Evolutionary conservation across 1,140 invertebrate species (phyloP).

Genomic region (Euura saliciscinereae): DNA sequence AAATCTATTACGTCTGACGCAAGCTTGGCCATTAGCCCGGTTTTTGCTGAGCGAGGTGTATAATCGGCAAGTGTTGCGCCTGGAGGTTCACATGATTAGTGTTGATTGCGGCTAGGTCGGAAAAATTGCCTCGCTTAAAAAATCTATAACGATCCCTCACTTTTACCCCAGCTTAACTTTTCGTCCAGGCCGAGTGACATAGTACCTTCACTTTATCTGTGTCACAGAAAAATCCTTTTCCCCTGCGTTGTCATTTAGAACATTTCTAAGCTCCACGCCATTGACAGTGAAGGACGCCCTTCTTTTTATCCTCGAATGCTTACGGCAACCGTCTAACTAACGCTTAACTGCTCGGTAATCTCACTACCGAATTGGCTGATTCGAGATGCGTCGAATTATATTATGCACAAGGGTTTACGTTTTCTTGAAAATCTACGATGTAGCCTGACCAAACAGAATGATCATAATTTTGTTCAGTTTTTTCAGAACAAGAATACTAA

Average conservation of each 20-base stretch:
- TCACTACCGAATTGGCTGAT: no score
- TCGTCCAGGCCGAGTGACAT: not conserved
- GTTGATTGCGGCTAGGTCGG: not conserved
- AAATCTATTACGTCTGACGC: conserved; percentile 2
- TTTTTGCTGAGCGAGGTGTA: not conserved
- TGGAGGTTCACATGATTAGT: not conserved
- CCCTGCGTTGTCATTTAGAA: not conserved
- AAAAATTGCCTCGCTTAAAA: not conserved
- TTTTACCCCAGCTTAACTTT: not conserved
- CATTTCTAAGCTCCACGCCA: not conserved
- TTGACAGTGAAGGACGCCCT: not conserved
- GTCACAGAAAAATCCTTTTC: no score
- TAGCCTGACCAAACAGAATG: no score
- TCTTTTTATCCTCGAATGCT: not conserved
- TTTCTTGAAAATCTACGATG: no score
- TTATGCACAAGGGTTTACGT: no score
- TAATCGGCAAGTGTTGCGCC: not conserved
- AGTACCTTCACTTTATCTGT: no score
- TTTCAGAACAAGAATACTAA: no score
- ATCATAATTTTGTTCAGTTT: no score
- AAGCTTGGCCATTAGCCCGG: not conserved
- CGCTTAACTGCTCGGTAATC: not conserved
- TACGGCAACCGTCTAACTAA: not conserved
- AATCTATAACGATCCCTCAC: not conserved
- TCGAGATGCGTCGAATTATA: no score